Base-by-base conservation (phyloP, 2,888 invertebrate species). In the Eristalis intricaria region DNA sequence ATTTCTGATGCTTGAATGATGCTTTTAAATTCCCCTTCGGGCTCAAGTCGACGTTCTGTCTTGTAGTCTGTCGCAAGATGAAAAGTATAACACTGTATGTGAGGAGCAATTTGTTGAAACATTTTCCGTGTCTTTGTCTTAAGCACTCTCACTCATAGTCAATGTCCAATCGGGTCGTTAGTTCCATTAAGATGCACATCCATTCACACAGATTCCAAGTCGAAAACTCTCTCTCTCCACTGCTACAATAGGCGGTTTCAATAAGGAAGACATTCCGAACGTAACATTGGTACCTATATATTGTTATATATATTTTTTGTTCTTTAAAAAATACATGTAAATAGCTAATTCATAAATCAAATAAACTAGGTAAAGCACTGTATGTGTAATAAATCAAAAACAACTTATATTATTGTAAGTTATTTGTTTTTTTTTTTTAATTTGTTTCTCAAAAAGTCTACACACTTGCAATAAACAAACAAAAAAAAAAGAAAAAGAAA, bases 251-350 rank as follows among this genome's bases (percentile, higher is more conserved):
- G 61, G 76, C 75, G 86, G 78, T 74, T 87, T 75, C 65, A 71
- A 65, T 75, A 63, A 58, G 79, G 75, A 83, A 63, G 83, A 79
- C 86, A 83, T 87, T 87, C 79, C 86, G 70, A 83, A 71, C 65
- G 83, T 87, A 87, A 87, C 86, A 87, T 87, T 87, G 86, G 86
- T 87, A 87, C 86, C 86, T 87, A 83, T 64, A 83, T 83, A 79
- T 87, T 83, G 79, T 87, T 87, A 77, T 81, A 83, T 81, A 83
- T 73, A 50, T 71, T 61, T 61, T 63, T 60, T 76, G 71, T 26
- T 83, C 75, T 83, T 78, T 79, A 58, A 83, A 83, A 75, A 43
- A 26, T 4, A 73, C 73, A 73, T 87, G 79, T 87, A 87, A 79
- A 87, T 87, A 87, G 15, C 75, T 71, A 69, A 58, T 60, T 65